phyloP scores from a whole-genome alignment of 2,113 vertebrate genomes.

The Oreotrochilus melanogaster region DNA sequence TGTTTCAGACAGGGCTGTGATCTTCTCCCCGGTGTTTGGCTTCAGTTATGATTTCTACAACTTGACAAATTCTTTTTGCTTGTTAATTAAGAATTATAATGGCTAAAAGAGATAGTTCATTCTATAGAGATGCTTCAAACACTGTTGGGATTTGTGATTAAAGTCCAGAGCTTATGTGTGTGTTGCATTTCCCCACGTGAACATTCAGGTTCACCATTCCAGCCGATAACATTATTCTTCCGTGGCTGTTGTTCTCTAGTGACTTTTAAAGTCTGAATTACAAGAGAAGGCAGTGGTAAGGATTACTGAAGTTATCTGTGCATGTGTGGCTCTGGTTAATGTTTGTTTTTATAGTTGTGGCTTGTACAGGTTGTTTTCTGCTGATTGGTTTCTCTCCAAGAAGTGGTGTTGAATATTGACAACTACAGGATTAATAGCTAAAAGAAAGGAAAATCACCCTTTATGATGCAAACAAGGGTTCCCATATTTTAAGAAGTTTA shows the following conservation, averaged over 20 bases:
- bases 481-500: not conserved
- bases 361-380: slow-evolving; percentile 4
- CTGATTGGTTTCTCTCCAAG: not conserved
- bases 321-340: not conserved
- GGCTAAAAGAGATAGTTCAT: not conserved
- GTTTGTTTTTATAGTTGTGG: not conserved
- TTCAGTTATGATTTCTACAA: not conserved
- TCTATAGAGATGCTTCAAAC: rapidly evolving
- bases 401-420: not conserved
- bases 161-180: not conserved
- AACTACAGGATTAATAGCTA: not conserved
- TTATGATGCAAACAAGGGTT: not conserved
- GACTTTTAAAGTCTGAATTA: not conserved
- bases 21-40: not conserved
- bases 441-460: not conserved
- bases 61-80: not conserved
- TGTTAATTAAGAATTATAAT: not conserved
- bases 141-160: not conserved
- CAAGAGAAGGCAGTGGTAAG: not conserved
- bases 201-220: not conserved
- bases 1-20: not conserved
- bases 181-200: rapidly evolving
- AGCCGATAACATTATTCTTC: not conserved
- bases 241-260: not conserved
- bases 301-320: not conserved